Percentiles rank a stretch among this genome's conserved stretches.
Evolutionary conservation across 1,140 invertebrate species (phyloP).

Genomic region (Papilio helenus): DNA sequence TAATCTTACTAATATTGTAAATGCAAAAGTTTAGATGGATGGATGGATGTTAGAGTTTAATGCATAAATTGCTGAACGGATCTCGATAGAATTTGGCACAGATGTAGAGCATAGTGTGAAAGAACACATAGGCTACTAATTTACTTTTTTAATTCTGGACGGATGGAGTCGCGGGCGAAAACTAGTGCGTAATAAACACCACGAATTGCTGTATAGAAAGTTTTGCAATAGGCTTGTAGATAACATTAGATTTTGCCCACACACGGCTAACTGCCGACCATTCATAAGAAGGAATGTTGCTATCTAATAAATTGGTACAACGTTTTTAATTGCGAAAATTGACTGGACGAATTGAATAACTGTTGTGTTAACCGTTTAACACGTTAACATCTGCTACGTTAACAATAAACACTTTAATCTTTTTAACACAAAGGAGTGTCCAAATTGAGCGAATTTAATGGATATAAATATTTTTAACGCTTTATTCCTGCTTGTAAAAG

Average conservation of each 20-base stretch:
- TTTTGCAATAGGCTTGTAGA: constrained; percentile 17
- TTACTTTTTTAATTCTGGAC: too few species aligned
- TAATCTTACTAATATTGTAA: too few species aligned
- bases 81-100: too few species aligned
- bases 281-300: constrained; percentile 43
- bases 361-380: constrained; percentile 11
- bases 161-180: too few species aligned
- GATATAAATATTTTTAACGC: constrained; percentile 30
- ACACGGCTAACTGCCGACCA: not conserved
- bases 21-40: too few species aligned
- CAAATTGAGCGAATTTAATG: constrained; percentile 38
- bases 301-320: constrained; percentile 39
- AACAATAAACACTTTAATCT: constrained; percentile 5
- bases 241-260: not conserved
- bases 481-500: constrained; percentile 41
- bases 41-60: too few species aligned
- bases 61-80: too few species aligned
- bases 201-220: not conserved
- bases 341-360: constrained; percentile 39
- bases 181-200: not conserved
- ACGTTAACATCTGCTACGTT: constrained; percentile 6
- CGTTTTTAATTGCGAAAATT: constrained; percentile 42
- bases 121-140: too few species aligned
- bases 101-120: too few species aligned
- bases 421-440: constrained; percentile 15